A percentile compares a stretch with the other conserved stretches of the same genome.
phyloP scores from a whole-genome alignment of 2,797 vertebrate species.

The Margarornis squamiger region DNA sequence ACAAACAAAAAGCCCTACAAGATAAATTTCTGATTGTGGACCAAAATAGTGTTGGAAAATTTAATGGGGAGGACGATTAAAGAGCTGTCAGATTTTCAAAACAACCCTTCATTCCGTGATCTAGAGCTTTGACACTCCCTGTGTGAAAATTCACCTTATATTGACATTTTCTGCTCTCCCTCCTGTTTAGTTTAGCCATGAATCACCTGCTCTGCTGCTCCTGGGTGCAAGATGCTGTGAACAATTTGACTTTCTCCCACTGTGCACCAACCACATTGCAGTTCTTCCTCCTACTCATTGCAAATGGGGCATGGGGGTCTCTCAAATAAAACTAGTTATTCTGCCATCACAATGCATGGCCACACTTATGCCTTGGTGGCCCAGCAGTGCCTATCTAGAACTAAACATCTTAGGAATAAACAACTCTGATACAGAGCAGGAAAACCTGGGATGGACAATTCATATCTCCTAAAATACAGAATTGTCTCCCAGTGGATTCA shows the following conservation, averaged over 20 bases:
- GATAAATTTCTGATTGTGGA: neutral
- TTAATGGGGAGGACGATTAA: neutral
- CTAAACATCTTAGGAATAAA: neutral
- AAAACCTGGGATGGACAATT: neutral
- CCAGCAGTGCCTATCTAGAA: neutral
- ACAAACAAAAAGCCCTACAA: neutral
- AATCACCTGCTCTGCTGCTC: neutral
- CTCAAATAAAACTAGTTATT: neutral
- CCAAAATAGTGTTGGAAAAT: neutral
- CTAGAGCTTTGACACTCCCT: neutral
- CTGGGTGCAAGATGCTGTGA: neutral
- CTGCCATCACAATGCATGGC: neutral
- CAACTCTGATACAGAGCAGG: neutral
- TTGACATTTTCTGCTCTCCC: neutral
- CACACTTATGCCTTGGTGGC: neutral
- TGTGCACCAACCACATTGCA: neutral
- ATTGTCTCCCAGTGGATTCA: neutral
- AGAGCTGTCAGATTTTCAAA: neutral
- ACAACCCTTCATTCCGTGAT: neutral
- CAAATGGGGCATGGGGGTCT: neutral
- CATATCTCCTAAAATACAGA: neutral
- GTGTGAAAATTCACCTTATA: neutral
- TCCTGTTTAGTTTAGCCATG: neutral
- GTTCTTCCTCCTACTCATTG: neutral
- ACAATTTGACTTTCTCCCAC: neutral